Evolutionary conservation across 1,140 invertebrate species (phyloP), one percentile per base, ranked within the genome.

Genomic region (Atta colombica): DNA sequence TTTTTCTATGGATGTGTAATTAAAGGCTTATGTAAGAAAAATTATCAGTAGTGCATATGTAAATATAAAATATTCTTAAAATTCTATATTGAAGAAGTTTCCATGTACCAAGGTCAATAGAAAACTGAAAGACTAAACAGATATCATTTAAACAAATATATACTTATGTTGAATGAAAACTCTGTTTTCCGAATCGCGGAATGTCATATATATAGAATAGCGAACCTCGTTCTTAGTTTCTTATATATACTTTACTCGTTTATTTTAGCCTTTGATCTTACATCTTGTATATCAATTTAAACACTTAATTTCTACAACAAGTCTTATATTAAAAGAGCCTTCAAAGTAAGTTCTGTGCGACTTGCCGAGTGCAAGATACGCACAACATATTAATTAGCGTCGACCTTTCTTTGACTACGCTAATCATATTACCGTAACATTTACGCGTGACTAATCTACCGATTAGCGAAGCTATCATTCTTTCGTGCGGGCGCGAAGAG

Each of bases 381-480:
- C 53, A 35, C 35, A 31, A 81, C 16, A 31, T 81, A 82, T 84
- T 51, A 84, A 84, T 84, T 75, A 84, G 7, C 53, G 55, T 12
- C 69, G 58, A 75, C 12, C 68, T 84, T 75, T 61, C 69, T 8
- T 14, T 14, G 58, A 74, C 21, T 21, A 21, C 25, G 78, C 53
- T 82, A 49, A 82, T 82, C 53, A 55, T 51, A 82, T 82, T 74
- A 72, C 28, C 55, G 45, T 75, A 75, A 84, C 55, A 18, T 60
- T 71, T 55, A 60, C 25, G 80, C 69, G 55, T 31, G 39, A 28
- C 55, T 84, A 74, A 84, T 75, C 25, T 28, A 35, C 25, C 55
- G 61, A 74, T 82, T 82, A 85, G 82, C 82, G 58, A 53, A 45
- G 61, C 60, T 82, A 82, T 82, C 80, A 51, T 87, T 85, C 72